Percentiles rank a stretch among this genome's conserved stretches.
Evolutionary conservation across 2,797 vertebrate species (phyloP).

Genomic region (Chelidonichthys spinosus): DNA sequence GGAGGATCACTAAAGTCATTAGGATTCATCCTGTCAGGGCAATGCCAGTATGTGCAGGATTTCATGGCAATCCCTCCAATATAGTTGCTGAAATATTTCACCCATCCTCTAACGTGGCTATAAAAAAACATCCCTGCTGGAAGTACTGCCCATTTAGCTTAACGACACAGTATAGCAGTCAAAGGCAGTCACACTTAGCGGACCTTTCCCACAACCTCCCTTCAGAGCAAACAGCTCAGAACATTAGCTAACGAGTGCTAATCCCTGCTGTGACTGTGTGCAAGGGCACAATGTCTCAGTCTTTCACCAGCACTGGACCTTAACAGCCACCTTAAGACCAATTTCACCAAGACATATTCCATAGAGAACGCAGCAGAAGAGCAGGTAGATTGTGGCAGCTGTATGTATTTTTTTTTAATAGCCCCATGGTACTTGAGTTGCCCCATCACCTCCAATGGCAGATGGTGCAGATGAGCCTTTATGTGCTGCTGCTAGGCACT

Average conservation of each 20-base stretch:
- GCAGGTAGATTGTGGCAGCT: slow-evolving; percentile 47
- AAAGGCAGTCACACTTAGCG: slow-evolving; percentile 33
- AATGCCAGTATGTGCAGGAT: not conserved
- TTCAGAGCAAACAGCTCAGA: slow-evolving; percentile 29
- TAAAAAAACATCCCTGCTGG: not conserved
- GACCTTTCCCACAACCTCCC: slow-evolving; percentile 52
- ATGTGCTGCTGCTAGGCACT: slow-evolving; percentile 41
- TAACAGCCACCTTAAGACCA: slow-evolving; percentile 45
- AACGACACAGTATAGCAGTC: slow-evolving; percentile 10
- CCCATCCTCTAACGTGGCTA: not conserved
- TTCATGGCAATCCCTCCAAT: not conserved
- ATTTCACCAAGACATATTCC: slow-evolving; percentile 38
- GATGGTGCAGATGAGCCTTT: slow-evolving; percentile 72
- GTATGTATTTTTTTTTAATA: slow-evolving; percentile 27
- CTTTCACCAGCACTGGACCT: slow-evolving; percentile 39
- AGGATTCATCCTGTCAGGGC: not conserved
- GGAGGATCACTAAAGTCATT: not conserved
- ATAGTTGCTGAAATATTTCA: slow-evolving; percentile 1
- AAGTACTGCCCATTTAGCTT: slow-evolving; percentile 12
- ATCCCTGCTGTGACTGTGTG: slow-evolving; percentile 46
- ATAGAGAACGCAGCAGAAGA: slow-evolving; percentile 24
- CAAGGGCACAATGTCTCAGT: slow-evolving; percentile 23
- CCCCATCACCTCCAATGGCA: slow-evolving; percentile 63
- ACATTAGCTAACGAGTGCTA: slow-evolving; percentile 35
- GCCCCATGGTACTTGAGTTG: slow-evolving; percentile 43